Evolutionary conservation across 2,113 vertebrate genomes (phyloP).

Genomic region (Fregata magnificens): DNA sequence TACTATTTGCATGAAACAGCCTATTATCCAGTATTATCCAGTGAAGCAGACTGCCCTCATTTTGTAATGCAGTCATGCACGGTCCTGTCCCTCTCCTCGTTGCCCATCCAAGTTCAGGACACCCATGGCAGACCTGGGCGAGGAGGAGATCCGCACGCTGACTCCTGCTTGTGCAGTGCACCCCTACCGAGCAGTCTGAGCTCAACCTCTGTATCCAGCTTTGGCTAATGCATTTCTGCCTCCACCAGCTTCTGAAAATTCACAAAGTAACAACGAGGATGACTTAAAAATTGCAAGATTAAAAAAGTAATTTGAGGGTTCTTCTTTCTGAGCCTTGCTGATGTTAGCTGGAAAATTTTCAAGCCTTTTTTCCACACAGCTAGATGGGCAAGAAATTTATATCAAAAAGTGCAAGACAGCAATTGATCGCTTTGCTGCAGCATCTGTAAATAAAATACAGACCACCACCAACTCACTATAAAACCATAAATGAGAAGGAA

Average conservation of each 20-base stretch:
- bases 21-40: neutral
- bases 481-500: neutral
- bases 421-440: neutral
- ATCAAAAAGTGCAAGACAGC: neutral
- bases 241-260: neutral
- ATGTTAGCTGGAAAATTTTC: neutral
- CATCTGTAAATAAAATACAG: neutral
- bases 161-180: no score
- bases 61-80: neutral
- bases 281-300: neutral
- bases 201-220: neutral
- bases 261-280: neutral
- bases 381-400: neutral
- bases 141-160: neutral
- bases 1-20: neutral
- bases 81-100: neutral
- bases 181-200: neutral
- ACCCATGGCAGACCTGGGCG: neutral
- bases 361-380: neutral
- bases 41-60: neutral
- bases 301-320: neutral
- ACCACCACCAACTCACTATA: neutral
- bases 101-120: neutral
- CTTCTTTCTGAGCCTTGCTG: neutral
- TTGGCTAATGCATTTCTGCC: neutral